Conservation (phyloP, 2,797 vertebrate genomes). For the Lates japonicus region DNA sequence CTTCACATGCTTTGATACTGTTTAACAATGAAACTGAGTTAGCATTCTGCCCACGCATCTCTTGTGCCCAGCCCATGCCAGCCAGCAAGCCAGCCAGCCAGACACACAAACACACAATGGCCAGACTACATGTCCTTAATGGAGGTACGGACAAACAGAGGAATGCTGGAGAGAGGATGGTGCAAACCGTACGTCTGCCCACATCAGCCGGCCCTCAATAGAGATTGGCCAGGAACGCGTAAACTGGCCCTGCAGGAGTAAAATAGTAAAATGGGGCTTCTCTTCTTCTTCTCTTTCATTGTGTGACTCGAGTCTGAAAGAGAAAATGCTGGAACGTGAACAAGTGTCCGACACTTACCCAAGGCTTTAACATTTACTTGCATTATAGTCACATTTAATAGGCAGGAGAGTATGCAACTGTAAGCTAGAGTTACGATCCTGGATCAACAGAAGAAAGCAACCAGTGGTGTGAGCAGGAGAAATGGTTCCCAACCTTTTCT, state of each 20-base stretch:
- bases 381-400: conserved; percentile 23
- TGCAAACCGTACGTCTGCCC: conserved; percentile 73
- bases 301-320: conserved; percentile 67
- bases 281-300: conserved; percentile 67
- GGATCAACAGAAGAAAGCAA: not conserved
- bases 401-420: not conserved
- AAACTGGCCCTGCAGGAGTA: conserved; percentile 73
- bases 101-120: conserved; percentile 71
- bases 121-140: conserved; percentile 75
- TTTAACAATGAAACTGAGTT: conserved; percentile 68
- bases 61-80: conserved; percentile 54
- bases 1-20: conserved; percentile 42
- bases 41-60: conserved; percentile 75
- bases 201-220: conserved; percentile 76
- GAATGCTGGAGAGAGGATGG: conserved; percentile 73
- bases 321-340: conserved; percentile 64
- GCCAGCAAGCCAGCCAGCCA: conserved; percentile 55
- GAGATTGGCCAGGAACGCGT: conserved; percentile 80
- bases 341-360: conserved; percentile 47
- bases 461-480: not conserved
- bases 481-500: not conserved
- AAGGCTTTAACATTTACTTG: conserved; percentile 44
- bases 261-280: conserved; percentile 74
- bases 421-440: not conserved
- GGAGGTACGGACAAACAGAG: conserved; percentile 75